Evolutionary conservation across 37 sponge, comb jelly and placozoan genomes (phyloP), one percentile per base, ranked within the genome.

Genomic region (Halichondria panicea): DNA sequence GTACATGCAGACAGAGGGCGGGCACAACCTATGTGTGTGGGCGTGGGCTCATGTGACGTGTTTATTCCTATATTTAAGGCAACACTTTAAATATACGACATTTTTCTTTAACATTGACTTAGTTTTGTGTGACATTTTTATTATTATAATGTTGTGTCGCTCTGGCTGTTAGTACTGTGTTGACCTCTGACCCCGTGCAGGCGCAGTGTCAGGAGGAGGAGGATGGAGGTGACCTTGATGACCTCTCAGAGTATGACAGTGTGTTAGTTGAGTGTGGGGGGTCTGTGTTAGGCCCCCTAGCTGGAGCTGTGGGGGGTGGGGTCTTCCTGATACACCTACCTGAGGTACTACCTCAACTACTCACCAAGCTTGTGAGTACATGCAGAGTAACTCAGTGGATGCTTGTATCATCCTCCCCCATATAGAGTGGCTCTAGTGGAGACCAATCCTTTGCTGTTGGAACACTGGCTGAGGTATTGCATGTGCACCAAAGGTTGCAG

Each of bases 391-490:
- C 18, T 34, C 9, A 22, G 15, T 4, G 24, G 21, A 42, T 44
- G 24, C 43, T 15, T 43, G 21, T 40, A 18, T 59, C 27, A 25
- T 13, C 27, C 22, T 65, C 4, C 11, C 12, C 15, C 24, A 13
- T 43, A 12, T 35, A 68, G 67, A 68, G 59, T 39, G 60, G 48
- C 12, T 43, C 22, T 55, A 72, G 76, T 2, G 74, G 82, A 46
- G 86, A 94, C 42, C 68, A 80, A 32, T 91, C 92, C 0, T 94
- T 91, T 84, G 75, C 66, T 36, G 37, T 91, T 44, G 95, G 95
- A 37, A 94, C 93, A 44, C 39, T 91, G 46, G 88, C 85, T 48
- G 95, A 94, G 78, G 95, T 94, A 52, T 30, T n/a, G 25, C n/a
- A n/a, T 52, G 27, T 8, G 21, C 43, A 50, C 53, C n/a, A n/a